Conservation (phyloP, 2,113 vertebrate species). For the Bujurquina vittata region DNA sequence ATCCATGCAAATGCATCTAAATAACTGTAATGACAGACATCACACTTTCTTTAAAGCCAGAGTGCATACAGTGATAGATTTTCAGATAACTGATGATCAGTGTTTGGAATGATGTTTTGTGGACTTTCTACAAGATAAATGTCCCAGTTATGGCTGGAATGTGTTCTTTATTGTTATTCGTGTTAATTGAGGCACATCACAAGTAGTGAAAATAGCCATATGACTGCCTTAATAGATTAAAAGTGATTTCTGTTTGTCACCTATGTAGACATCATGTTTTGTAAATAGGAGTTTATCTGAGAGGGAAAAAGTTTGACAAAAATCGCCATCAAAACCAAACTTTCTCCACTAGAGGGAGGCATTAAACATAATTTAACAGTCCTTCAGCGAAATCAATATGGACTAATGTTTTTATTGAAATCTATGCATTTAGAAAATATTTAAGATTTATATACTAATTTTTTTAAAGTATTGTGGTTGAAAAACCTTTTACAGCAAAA, state of each 20-base stretch:
- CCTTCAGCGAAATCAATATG: background rate
- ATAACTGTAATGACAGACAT: background rate
- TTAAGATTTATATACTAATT: background rate
- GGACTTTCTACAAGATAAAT: background rate
- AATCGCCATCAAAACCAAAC: background rate
- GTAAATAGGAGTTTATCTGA: background rate
- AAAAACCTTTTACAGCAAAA: too few relatives aligned
- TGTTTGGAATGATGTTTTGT: fast-evolving
- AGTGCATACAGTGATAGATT: background rate
- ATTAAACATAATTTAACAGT: background rate
- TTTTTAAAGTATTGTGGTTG: too few relatives aligned
- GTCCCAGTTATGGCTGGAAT: background rate
- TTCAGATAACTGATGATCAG: background rate
- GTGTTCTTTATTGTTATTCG: background rate
- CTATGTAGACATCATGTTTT: background rate
- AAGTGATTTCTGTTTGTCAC: background rate
- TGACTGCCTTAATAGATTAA: background rate
- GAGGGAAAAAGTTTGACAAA: background rate
- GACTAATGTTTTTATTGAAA: background rate
- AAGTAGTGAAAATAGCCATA: background rate
- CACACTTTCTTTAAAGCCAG: background rate
- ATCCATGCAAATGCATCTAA: fast-evolving
- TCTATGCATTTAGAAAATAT: background rate
- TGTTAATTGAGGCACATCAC: background rate
- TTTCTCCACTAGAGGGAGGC: constrained; percentile 22